Evolutionary conservation across 2,797 vertebrate genomes (phyloP), one percentile per base, ranked within the genome.

Genomic region (Tapirus indicus): DNA sequence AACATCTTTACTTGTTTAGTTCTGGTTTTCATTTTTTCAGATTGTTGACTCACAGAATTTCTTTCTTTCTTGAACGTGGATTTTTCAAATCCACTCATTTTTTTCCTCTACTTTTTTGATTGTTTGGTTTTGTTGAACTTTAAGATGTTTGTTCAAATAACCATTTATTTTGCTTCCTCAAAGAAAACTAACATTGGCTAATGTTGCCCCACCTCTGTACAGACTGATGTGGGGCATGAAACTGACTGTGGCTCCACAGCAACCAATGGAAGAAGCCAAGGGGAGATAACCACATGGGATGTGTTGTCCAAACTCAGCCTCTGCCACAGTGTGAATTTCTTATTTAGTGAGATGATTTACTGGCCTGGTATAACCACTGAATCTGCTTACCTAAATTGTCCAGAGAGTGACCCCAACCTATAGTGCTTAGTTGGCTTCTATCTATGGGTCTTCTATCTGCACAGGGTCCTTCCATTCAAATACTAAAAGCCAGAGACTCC

Each of bases 11-110:
- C 85, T 88, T 52, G 3, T 60, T 93, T 91, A 87, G 69, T 62
- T 97, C 69, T 97, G 79, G 88, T 71, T 96, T 96, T 83, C 56
- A 49, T 93, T 85, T 75, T 82, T 72, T 84, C 69, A 49, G 66
- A 84, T 66, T 79, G 78, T 71, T 87, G 68, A 66, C 87, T 96
- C n/a, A 41, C 5, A 64, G 80, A 44, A 78, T 80, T 91, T 32
- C 69, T 91, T 93, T 60, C 49, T 86, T 58, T 72, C 71, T 64
- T 74, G 64, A 44, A 68, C 75, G 58, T 86, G 66, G 38, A 44
- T 10, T 52, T 84, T 91, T 86, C 16, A 58, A 41, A 87, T 84
- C 82, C 54, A 49, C 44, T 93, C 35, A 83, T 74, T 83, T 82
- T 58, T 58, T 56, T 69, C 74, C 56, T 77, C 47, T 71, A 32